These are phyloP conservation scores for Zaprionus vittiger DNA, from an alignment of 1,140 invertebrate genomes.

Conservation along the genomic window DNA sequence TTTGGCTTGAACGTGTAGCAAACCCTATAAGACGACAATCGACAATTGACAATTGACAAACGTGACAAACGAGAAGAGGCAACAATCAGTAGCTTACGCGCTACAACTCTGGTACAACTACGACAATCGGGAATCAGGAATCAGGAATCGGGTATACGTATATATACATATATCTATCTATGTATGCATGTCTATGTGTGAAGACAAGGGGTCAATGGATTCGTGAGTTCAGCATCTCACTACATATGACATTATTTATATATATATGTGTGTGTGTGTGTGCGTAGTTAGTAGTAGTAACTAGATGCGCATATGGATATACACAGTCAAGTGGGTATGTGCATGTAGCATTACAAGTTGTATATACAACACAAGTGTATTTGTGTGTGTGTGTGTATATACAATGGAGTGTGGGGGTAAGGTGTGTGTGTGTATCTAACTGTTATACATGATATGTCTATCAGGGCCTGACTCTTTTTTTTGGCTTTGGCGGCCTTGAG, in stretches of 20 bases:
- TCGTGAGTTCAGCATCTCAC: neutral
- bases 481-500: conserved; percentile 46
- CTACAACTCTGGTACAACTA: neutral
- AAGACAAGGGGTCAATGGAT: conserved; percentile 8
- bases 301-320: conserved; percentile 7
- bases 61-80: neutral
- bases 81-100: neutral
- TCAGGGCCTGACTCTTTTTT: conserved; percentile 37
- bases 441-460: conserved; percentile 26
- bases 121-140: neutral
- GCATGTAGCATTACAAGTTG: conserved; percentile 12
- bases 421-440: conserved; percentile 39
- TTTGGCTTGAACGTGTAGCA: conserved; percentile 84
- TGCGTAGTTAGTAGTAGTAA: conserved; percentile 9
- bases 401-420: conserved; percentile 11
- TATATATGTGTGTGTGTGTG: neutral
- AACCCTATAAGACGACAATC: conserved; percentile 78
- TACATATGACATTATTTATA: neutral
- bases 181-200: neutral
- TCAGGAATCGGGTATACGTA: neutral
- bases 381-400: conserved; percentile 16
- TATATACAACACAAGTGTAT: neutral
- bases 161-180: neutral
- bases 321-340: neutral
- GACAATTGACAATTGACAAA: conserved; percentile 18